phyloP scores from a whole-genome alignment of 2,113 vertebrate genomes.

The Ploceus nigricollis region DNA sequence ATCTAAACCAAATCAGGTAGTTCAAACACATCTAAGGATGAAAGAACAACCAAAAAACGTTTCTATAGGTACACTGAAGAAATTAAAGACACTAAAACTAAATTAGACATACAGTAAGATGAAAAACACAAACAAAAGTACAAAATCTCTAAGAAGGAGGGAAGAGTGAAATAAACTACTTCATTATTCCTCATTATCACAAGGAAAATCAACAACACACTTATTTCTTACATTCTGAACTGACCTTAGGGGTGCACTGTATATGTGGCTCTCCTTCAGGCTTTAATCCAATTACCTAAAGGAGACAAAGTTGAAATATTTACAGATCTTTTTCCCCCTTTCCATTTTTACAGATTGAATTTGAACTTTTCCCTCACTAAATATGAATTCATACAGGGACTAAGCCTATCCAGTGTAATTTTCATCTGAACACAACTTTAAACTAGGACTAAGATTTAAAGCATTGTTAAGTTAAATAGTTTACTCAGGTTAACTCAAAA shows the following conservation, averaged over 20 bases:
- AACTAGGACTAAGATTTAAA: not conserved
- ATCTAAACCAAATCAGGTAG: not conserved
- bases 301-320: slow-evolving; percentile 29
- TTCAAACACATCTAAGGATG: not conserved
- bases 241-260: slow-evolving; percentile 85
- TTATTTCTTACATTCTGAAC: slow-evolving; percentile 50
- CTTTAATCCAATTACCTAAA: slow-evolving; percentile 91
- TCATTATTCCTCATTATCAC: not conserved
- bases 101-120: not conserved
- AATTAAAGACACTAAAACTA: slow-evolving; percentile 7
- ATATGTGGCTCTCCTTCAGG: slow-evolving; percentile 84
- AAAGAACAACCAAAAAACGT: not conserved
- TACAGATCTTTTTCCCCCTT: not conserved
- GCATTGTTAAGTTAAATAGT: not conserved
- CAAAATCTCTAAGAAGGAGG: not conserved
- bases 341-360: not conserved
- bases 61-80: not conserved
- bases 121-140: not conserved
- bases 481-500: not conserved
- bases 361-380: not conserved
- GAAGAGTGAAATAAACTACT: not conserved
- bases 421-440: not conserved
- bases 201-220: not conserved
- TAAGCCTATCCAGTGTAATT: not conserved
- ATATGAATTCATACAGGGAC: not conserved